Evolutionary conservation across 2,113 vertebrate genomes (phyloP).

Genomic region (Gulo gulo): DNA sequence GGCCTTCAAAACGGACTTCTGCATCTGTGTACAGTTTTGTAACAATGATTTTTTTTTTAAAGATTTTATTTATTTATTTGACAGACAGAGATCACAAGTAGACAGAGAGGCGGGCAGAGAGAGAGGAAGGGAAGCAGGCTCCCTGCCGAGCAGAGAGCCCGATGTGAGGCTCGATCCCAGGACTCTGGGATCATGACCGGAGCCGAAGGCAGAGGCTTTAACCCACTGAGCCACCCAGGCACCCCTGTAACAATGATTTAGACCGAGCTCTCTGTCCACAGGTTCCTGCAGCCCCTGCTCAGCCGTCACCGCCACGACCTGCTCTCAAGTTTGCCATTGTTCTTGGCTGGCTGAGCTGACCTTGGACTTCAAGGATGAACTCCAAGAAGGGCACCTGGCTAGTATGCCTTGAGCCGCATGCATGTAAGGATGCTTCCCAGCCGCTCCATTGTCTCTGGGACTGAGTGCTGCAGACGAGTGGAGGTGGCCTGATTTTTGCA

Average conservation of each 20-base stretch:
- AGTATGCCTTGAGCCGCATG: fast-evolving
- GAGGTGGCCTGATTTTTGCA: neutral
- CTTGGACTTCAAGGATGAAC: neutral
- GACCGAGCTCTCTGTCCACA: neutral
- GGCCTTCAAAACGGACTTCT: neutral
- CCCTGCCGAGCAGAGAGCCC: too few species aligned
- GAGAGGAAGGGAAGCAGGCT: too few species aligned
- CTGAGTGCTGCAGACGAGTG: neutral
- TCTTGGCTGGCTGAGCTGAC: neutral
- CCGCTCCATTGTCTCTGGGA: neutral
- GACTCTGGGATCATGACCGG: too few species aligned
- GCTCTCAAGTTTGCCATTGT: neutral
- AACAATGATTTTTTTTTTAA: neutral
- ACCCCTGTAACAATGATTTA: neutral
- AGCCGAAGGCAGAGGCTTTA: too few species aligned
- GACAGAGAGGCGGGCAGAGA: too few species aligned
- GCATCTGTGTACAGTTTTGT: neutral
- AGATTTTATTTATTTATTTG: too few species aligned
- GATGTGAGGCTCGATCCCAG: too few species aligned
- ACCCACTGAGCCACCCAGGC: too few species aligned
- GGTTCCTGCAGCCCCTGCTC: neutral
- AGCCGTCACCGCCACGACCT: neutral
- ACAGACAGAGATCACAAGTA: too few species aligned
- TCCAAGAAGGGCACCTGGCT: neutral
- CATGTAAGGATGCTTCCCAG: neutral